Evolutionary conservation across 2,113 vertebrate genomes (phyloP).

Genomic region (Ranitomeya variabilis): DNA sequence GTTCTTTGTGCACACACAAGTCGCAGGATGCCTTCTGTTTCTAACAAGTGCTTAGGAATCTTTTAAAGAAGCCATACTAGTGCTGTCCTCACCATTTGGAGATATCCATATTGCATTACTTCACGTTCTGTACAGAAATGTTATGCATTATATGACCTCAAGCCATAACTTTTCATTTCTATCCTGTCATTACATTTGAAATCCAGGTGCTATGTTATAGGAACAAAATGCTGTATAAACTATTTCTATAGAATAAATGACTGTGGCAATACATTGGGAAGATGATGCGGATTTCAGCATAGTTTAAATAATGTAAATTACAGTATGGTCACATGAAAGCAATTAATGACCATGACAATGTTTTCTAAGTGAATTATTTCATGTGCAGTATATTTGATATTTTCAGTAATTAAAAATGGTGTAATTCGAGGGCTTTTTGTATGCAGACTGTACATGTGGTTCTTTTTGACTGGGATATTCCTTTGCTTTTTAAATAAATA

Average conservation of each 20-base stretch:
- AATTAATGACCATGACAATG: neutral
- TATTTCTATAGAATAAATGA: neutral
- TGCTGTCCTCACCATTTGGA: constrained; percentile 59
- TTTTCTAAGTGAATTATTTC: neutral
- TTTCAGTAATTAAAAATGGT: neutral
- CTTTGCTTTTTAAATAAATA: neutral
- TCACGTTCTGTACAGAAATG: constrained; percentile 45
- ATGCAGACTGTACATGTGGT: neutral
- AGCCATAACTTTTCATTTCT: neutral
- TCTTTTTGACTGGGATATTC: neutral
- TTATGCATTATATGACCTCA: neutral
- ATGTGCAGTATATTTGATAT: neutral
- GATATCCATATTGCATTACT: no score
- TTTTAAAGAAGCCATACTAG: constrained; percentile 56
- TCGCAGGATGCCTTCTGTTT: constrained; percentile 77
- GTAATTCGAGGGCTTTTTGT: neutral
- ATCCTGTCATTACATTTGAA: neutral
- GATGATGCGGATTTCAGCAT: neutral
- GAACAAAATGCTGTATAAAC: neutral
- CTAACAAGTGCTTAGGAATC: constrained; percentile 61
- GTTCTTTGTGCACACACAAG: constrained; percentile 74
- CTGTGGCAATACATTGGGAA: neutral
- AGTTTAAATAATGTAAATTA: neutral
- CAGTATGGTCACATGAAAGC: no score
- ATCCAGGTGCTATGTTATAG: neutral